Percentiles rank a stretch among this genome's conserved stretches.
Conservation (phyloP, 2,113 vertebrate species). For the Atractosteus spatula region DNA sequence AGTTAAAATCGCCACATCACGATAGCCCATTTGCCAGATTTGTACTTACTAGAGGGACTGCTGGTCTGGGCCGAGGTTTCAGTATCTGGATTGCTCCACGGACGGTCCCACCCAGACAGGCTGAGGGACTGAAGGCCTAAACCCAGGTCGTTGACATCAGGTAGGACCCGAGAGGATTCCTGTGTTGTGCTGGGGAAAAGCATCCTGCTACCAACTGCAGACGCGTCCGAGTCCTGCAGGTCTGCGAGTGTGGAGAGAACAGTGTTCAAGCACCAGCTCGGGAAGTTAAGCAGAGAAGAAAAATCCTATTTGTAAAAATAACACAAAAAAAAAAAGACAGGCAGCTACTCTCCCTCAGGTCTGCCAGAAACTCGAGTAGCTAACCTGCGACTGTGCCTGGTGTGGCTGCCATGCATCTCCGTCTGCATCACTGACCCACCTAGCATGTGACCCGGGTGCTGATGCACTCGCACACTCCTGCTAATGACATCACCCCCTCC, state of each 20-base stretch:
- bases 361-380: constrained; percentile 42
- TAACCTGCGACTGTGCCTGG: constrained; percentile 59
- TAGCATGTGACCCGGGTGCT: constrained; percentile 96
- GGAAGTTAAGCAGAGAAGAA: constrained; percentile 12
- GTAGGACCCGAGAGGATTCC: constrained; percentile 82
- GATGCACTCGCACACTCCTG: constrained; percentile 88
- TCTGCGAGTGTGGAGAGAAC: constrained; percentile 57
- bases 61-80: constrained; percentile 78
- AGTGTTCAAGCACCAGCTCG: constrained; percentile 19
- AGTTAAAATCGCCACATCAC: neutral
- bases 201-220: constrained; percentile 87
- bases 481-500: constrained; percentile 88
- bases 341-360: constrained; percentile 27
- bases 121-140: constrained; percentile 94
- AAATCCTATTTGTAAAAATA: constrained; percentile 16
- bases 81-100: constrained; percentile 91
- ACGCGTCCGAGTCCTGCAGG: constrained; percentile 80
- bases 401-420: constrained; percentile 80
- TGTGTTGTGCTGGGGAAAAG: constrained; percentile 86
- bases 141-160: constrained; percentile 86
- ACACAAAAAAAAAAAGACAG: neutral
- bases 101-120: constrained; percentile 90
- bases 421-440: constrained; percentile 90
- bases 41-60: constrained; percentile 84
- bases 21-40: constrained; percentile 31